Base-by-base conservation (phyloP, 2,888 invertebrate genomes). In the Elgonia sp. region DNA sequence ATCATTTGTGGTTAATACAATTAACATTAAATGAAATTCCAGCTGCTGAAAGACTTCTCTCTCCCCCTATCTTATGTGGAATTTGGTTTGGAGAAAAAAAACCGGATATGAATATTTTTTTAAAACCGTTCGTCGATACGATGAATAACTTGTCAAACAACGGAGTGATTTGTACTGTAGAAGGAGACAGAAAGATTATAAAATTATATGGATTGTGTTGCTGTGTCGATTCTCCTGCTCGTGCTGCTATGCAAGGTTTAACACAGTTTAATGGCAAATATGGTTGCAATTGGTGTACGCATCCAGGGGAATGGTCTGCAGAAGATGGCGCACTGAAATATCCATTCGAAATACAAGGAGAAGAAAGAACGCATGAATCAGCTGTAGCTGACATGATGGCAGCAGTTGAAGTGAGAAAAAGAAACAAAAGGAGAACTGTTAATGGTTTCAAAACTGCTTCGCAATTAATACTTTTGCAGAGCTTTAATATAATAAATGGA, bases 251-350 rank as follows among this genome's bases (percentile, higher is more conserved):
- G 62, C 63, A 72, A 69, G 75, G 83, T 20, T 81, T 85, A 1
- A 63, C 29, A 7, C 80, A 82, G 21, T 89, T 82, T 21, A 89
- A 89, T 50, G 90, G 89, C 0, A 69, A 82, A 10, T 90, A 70
- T 67, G 90, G 90, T 0, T 91, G 90, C 69, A 83, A 76, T 12
- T 83, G 87, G 72, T 91, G 90, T 21, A 55, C 83, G 3, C 87
- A 89, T 82, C 72, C 76, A 53, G 89, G 90, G 12, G 46, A 60
- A 69, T 75, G 69, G 65, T 37, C 60, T 39, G 0, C 29, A 42
- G 70, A 77, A 62, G 21, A 62, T 63, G 39, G 37, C 0, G 60
- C 70, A 18, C 6, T 53, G 40, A 84, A 79, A 37, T 84, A 79
- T 73, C 72, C 79, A 14, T 69, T 57, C n/a, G 63, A 80, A 53